Conservation (phyloP, 2,113 vertebrate genomes). For the Oreocharis arfaki region DNA sequence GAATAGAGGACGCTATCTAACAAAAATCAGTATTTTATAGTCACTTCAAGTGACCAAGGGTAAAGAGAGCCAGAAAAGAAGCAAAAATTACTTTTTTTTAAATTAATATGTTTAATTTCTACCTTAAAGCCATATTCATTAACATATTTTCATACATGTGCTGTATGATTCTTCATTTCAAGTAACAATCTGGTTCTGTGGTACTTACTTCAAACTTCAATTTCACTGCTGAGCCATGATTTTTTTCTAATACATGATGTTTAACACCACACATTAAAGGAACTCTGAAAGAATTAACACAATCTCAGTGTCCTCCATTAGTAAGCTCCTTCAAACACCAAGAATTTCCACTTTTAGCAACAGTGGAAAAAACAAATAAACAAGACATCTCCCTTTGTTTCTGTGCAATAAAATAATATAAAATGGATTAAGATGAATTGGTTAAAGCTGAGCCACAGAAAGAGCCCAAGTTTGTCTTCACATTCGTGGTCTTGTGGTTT, state of each 20-base stretch:
- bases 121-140: neutral
- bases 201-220: neutral
- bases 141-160: neutral
- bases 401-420: neutral
- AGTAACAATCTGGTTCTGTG: neutral
- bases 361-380: neutral
- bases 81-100: neutral
- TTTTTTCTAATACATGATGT: neutral
- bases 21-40: neutral
- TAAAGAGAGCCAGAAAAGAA: neutral
- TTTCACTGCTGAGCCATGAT: neutral
- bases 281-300: neutral
- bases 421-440: neutral
- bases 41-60: neutral
- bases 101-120: neutral
- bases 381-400: neutral
- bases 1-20: neutral
- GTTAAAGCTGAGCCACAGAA: neutral
- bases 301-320: neutral
- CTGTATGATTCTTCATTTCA: neutral
- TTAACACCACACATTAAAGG: neutral
- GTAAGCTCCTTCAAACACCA: neutral
- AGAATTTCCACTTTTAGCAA: neutral
- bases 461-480: neutral
- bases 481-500: neutral